Conservation (phyloP, 2,797 vertebrate genomes). For the Heterohyrax brucei region DNA sequence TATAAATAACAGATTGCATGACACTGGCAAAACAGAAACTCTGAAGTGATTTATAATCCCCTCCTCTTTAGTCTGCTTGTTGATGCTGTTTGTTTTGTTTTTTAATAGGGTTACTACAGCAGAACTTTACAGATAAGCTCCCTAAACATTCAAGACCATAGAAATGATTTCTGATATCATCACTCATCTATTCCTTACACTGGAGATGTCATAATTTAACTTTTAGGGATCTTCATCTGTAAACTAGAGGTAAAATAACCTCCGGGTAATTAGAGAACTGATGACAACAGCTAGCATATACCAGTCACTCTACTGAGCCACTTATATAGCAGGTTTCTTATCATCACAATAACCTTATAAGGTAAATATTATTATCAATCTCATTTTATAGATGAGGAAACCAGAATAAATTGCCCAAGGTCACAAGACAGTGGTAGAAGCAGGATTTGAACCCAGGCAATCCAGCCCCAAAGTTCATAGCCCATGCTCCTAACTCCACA, state of each 20-base stretch:
- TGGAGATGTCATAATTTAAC: accelerated
- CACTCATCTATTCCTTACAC: not conserved
- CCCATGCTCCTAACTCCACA: not conserved
- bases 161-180: not conserved
- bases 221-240: not conserved
- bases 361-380: not conserved
- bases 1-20: not conserved
- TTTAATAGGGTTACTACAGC: not conserved
- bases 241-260: not conserved
- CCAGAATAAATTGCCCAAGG: not conserved
- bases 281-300: accelerated
- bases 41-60: not conserved
- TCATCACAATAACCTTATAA: not conserved
- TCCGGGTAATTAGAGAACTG: not conserved
- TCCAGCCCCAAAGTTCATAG: not conserved
- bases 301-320: not conserved
- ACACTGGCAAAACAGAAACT: not conserved
- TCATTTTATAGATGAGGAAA: not conserved
- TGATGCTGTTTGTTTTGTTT: not conserved
- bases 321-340: not conserved
- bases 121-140: not conserved
- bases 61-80: not conserved
- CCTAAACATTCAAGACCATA: not conserved
- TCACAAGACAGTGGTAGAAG: not conserved
- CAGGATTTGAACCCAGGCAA: not conserved